Evolutionary conservation across 2,113 vertebrate species (phyloP).

Genomic region (Phaethon lepturus): DNA sequence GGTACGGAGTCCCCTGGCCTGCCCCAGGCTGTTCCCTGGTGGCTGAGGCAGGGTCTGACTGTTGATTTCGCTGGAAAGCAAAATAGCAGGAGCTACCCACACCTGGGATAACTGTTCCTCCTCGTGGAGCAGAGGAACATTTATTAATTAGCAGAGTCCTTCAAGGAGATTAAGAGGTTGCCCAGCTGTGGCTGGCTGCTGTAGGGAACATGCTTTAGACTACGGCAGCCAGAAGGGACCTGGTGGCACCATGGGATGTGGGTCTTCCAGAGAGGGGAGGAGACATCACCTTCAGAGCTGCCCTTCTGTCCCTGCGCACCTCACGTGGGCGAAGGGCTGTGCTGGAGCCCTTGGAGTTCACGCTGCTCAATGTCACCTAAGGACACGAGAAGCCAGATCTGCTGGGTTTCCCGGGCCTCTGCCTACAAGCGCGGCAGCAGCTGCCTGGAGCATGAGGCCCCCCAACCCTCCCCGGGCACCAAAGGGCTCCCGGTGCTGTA

Average conservation of each 20-base stretch:
- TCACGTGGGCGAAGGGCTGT: background rate
- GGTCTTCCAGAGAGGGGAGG: background rate
- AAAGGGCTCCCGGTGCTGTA: rapidly evolving
- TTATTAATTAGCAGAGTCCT: background rate
- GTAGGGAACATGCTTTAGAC: rapidly evolving
- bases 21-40: background rate
- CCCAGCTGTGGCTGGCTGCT: background rate
- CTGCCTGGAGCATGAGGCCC: background rate
- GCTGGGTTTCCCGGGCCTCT: background rate
- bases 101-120: background rate
- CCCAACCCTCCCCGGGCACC: too few relatives aligned
- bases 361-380: background rate
- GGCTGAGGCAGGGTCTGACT: background rate
- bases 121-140: background rate
- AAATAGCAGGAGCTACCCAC: background rate
- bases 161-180: background rate
- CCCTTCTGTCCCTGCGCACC: rapidly evolving
- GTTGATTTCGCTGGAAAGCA: background rate
- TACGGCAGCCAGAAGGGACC: background rate
- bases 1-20: background rate
- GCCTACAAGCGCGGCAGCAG: background rate
- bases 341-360: background rate
- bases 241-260: rapidly evolving
- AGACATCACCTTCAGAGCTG: background rate
- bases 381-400: background rate